phyloP scores from a whole-genome alignment of 2,113 vertebrate species.

The cattle (Bos taurus) region ARS-UCD2.0 NC_037344.1:66868501-66869000 shows the following conservation, averaged over 20 bases:
- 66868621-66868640: background rate
- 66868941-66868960: background rate
- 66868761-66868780: background rate
- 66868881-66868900: background rate
- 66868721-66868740: background rate
- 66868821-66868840: background rate
- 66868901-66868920: background rate
- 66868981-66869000: background rate
- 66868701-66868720: background rate
- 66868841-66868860: background rate
- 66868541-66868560: background rate
- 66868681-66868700: background rate
- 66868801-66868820: background rate
- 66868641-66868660: background rate
- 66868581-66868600: background rate
- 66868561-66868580: fast-evolving
- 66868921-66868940: background rate
- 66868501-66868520: background rate
- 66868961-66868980: background rate
- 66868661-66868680: background rate
- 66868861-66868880: background rate
- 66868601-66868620: background rate
- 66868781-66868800: background rate
- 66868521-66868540: background rate
- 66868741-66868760: background rate